phyloP scores from a whole-genome alignment of 2,113 vertebrate species.

The Tapirus terrestris region DNA sequence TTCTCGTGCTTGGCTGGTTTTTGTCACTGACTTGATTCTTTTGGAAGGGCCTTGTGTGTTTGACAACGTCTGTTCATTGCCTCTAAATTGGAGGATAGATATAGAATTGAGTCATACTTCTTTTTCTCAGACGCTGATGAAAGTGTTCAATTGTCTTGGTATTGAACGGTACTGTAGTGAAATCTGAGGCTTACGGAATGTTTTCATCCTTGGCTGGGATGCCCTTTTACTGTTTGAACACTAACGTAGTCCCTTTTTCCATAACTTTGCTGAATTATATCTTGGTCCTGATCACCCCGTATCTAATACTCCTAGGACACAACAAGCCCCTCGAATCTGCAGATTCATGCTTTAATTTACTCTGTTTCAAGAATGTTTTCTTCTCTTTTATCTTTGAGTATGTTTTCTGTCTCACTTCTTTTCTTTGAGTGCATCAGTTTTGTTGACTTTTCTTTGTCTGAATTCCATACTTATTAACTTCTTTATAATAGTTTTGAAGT shows the following conservation, averaged over 20 bases:
- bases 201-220: background rate
- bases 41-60: background rate
- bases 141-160: background rate
- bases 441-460: background rate
- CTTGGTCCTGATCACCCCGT: background rate
- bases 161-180: background rate
- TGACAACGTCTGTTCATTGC: background rate
- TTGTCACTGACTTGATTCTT: background rate
- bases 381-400: slow-evolving; percentile 15
- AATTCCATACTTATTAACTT: background rate
- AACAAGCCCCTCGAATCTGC: background rate
- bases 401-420: background rate
- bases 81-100: background rate
- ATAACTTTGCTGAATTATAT: background rate
- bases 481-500: background rate
- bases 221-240: background rate
- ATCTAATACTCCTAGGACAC: background rate
- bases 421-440: background rate
- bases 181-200: background rate
- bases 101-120: background rate
- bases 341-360: background rate
- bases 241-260: background rate
- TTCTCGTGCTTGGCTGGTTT: background rate
- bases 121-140: background rate
- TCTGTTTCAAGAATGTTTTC: slow-evolving; percentile 31